phyloP scores from a whole-genome alignment of 1,140 invertebrate species.

The Eubasilissa regina region DNA sequence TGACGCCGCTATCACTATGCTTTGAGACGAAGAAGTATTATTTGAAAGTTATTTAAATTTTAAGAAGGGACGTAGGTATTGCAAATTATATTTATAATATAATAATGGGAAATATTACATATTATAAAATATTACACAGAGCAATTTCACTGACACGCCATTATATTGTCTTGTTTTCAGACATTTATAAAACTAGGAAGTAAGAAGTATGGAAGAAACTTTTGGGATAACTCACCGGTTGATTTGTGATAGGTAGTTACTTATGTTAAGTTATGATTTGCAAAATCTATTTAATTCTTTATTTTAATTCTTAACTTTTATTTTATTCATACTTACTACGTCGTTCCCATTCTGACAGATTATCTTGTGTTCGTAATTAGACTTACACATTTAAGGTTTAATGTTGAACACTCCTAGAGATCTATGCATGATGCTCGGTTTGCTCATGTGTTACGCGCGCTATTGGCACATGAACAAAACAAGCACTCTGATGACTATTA shows the following conservation, averaged over 20 bases:
- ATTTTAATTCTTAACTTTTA: constrained; percentile 48
- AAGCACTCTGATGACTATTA: constrained; percentile 7
- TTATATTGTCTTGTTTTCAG: constrained; percentile 58
- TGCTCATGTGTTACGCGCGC: constrained; percentile 46
- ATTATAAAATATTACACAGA: constrained; percentile 8
- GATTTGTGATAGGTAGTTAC: constrained; percentile 53
- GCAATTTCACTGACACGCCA: neutral
- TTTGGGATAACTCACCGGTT: constrained; percentile 39
- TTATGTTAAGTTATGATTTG: constrained; percentile 62
- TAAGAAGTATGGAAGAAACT: constrained; percentile 44
- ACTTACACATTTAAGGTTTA: constrained; percentile 17
- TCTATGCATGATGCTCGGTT: neutral
- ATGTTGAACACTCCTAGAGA: constrained; percentile 15
- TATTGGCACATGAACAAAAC: constrained; percentile 22
- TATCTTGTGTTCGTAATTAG: constrained; percentile 13
- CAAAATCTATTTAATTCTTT: constrained; percentile 58
- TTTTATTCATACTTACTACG: constrained; percentile 48
- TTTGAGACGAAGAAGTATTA: neutral
- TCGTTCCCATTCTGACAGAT: constrained; percentile 32
- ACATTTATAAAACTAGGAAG: constrained; percentile 45
- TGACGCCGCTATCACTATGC: constrained; percentile 8
- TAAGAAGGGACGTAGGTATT: neutral
- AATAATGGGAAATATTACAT: constrained; percentile 17
- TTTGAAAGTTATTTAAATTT: constrained; percentile 15
- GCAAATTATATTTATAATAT: constrained; percentile 24